These are phyloP conservation scores for Poeciliopsis retropinna DNA, from an alignment of 2,113 vertebrate species.

Conservation along the genomic window DNA sequence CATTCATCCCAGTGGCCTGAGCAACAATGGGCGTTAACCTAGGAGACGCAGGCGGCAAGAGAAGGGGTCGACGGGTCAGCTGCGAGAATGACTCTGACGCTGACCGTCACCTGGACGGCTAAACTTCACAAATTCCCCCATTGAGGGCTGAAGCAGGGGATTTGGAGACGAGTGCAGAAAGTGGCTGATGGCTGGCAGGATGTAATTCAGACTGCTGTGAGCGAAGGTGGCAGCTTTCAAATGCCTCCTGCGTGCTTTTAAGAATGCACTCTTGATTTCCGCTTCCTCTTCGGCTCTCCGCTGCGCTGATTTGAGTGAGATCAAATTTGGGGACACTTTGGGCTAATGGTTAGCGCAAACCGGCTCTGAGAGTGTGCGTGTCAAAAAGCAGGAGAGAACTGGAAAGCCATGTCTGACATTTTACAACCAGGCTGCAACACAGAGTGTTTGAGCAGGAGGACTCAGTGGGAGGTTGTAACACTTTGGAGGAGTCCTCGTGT, in stretches of 20 bases:
- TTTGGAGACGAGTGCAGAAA: constrained; percentile 18
- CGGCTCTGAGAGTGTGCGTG: constrained; percentile 51
- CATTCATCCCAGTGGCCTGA: constrained; percentile 56
- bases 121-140: background rate
- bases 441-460: constrained; percentile 40
- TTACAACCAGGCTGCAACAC: constrained; percentile 32
- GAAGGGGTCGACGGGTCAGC: background rate
- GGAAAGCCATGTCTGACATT: constrained; percentile 46
- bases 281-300: constrained; percentile 25
- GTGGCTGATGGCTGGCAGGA: constrained; percentile 37
- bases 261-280: constrained; percentile 29
- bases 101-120: constrained; percentile 25
- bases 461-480: constrained; percentile 60
- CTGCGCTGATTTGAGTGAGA: constrained; percentile 51
- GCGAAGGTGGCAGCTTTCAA: constrained; percentile 27
- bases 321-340: constrained; percentile 32
- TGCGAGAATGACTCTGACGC: constrained; percentile 20
- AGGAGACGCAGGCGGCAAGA: constrained; percentile 23
- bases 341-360: constrained; percentile 36
- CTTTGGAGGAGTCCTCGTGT: constrained; percentile 64
- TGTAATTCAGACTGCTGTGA: constrained; percentile 33
- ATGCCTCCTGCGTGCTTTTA: constrained; percentile 43
- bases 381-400: constrained; percentile 32
- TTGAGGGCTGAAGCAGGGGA: background rate
- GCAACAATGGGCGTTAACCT: constrained; percentile 64